Evolutionary conservation across 2,888 invertebrate species (phyloP).

Genomic region (Orgyia antiqua): DNA sequence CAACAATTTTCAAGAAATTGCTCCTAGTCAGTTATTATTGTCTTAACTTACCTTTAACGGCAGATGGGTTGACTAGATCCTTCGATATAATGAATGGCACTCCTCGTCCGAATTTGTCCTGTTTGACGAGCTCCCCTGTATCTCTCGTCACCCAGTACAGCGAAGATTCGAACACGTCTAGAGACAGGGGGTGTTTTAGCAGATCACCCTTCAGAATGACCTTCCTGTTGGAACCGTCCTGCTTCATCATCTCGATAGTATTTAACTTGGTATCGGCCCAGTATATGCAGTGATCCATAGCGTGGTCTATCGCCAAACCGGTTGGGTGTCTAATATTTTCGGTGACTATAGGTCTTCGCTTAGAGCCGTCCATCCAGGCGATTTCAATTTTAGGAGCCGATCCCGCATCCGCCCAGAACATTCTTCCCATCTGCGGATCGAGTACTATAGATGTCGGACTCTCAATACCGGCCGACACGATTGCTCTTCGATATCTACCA

Average conservation of each 20-base stretch:
- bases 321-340: slow-evolving; percentile 92
- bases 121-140: slow-evolving; percentile 90
- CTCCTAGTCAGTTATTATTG: no score
- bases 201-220: slow-evolving; percentile 84
- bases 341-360: slow-evolving; percentile 87
- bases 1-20: no score
- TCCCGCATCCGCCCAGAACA: slow-evolving; percentile 97
- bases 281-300: slow-evolving; percentile 92
- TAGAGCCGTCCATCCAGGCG: slow-evolving; percentile 98
- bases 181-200: slow-evolving; percentile 87
- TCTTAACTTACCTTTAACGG: slow-evolving; percentile 85
- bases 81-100: slow-evolving; percentile 90
- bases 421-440: slow-evolving; percentile 89
- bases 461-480: slow-evolving; percentile 88
- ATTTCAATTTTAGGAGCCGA: slow-evolving; percentile 94
- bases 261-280: slow-evolving; percentile 98
- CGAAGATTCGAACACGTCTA: slow-evolving; percentile 96
- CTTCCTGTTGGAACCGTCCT: slow-evolving; percentile 88
- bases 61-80: slow-evolving; percentile 91
- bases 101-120: slow-evolving; percentile 98
- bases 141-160: slow-evolving; percentile 96
- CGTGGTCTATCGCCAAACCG: slow-evolving; percentile 93
- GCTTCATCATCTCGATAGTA: slow-evolving; percentile 90
- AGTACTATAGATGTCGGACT: slow-evolving; percentile 93
- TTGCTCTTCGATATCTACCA: slow-evolving; percentile 90